These are phyloP conservation scores for Acleris sparsana DNA, from an alignment of 2,888 invertebrate species.

Conservation along the genomic window DNA sequence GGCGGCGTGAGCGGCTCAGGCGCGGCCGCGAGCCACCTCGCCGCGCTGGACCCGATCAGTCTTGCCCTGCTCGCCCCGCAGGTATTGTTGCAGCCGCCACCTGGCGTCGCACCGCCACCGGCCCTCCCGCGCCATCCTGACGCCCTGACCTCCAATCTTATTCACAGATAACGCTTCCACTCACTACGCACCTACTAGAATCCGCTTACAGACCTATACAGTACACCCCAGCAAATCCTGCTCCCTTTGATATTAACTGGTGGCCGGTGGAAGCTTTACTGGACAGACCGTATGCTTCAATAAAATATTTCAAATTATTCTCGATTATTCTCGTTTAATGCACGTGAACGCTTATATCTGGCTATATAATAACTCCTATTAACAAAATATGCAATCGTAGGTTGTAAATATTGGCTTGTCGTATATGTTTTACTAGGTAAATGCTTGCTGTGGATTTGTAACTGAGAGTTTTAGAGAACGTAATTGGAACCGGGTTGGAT, in stretches of 20 bases:
- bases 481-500: conserved; percentile 16
- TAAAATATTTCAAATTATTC: conserved; percentile 61
- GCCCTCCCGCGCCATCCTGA: conserved; percentile 41
- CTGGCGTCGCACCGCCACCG: conserved; percentile 59
- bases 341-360: conserved; percentile 72
- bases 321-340: conserved; percentile 57
- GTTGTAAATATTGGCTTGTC: conserved; percentile 30
- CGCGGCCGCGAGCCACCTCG: conserved; percentile 82
- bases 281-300: conserved; percentile 69
- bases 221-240: conserved; percentile 40
- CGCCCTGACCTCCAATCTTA: conserved; percentile 40
- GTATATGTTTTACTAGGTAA: conserved; percentile 26
- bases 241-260: conserved; percentile 57
- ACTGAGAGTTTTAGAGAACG: conserved; percentile 21
- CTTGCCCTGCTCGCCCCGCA: conserved; percentile 82
- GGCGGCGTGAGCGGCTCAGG: conserved; percentile 83
- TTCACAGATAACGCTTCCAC: conserved; percentile 40
- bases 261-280: conserved; percentile 75
- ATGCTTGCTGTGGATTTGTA: conserved; percentile 35
- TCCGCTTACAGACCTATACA: conserved; percentile 26
- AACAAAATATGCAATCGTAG: conserved; percentile 25
- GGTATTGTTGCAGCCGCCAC: conserved; percentile 63
- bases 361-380: conserved; percentile 50
- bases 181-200: conserved; percentile 27
- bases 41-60: conserved; percentile 83